Evolutionary conservation across 2,888 invertebrate species (phyloP), one percentile per base, ranked within the genome.

Genomic region (Vandiemenella viatica): DNA sequence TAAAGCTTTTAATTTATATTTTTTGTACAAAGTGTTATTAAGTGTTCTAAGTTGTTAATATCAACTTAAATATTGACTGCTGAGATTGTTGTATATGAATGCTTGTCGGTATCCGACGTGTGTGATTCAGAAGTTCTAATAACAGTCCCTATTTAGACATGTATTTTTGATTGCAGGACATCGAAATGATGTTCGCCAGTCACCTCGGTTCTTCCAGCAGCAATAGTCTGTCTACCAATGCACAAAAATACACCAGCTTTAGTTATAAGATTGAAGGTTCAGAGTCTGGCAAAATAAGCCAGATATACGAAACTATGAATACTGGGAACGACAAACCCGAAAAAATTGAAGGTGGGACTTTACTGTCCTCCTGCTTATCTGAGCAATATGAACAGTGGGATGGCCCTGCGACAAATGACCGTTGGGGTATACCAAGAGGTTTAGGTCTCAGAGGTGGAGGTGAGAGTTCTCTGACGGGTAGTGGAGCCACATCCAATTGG

Each of bases 381-480:
- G n/a, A n/a, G n/a, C n/a, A n/a, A n/a, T n/a, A n/a, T n/a, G n/a
- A n/a, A n/a, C n/a, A n/a, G n/a, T n/a, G n/a, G n/a, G n/a, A n/a
- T 23, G 56, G 53, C 23, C 55, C 55, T 26, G 60, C 61, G 50
- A 57, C 60, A 49, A 62, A 61, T 53, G 57, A 56, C 8, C 56
- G 63, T 55, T 80, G 79, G 79, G 78, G 79, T 42, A 73, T 75
- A 48, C 74, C 77, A 51, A 69, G 69, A 41, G 71, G 74, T 46
- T 67, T 83, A 59, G 74, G 81, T 55, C 73, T 87, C 53, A 71
- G 76, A 54, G 86, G 86, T 48, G 87, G 87, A 45, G 86, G 85
- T 50, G 87, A 87, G 67, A 84, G 80, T 67, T 83, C 85, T 41
- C 74, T 86, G 60, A n/a, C n/a, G n/a, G 85, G 82, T 64, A 79